Percentiles rank a stretch among this genome's conserved stretches.
Evolutionary conservation across 2,888 invertebrate species (phyloP).

Genomic region (Nemotelus pantherinus): DNA sequence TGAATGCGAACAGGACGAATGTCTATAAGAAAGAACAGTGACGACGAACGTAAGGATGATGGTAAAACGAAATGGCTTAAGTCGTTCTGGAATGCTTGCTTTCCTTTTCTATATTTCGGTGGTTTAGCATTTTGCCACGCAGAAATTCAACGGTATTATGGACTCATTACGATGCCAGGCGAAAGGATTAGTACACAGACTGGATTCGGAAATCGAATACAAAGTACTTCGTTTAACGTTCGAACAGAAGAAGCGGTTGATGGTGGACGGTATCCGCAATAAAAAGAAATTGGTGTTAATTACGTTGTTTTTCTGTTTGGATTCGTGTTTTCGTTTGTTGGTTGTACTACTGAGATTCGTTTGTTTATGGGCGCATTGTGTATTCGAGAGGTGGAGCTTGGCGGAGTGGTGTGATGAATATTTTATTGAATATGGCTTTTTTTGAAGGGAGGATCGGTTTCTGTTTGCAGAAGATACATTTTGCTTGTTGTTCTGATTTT

Average conservation of each 20-base stretch:
- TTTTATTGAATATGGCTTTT: no score
- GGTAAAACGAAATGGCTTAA: slow-evolving; percentile 1
- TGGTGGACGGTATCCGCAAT: slow-evolving; percentile 11
- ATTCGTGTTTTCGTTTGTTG: neutral
- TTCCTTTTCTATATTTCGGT: slow-evolving; percentile 33
- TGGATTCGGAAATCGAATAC: slow-evolving; percentile 21
- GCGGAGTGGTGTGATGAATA: no score
- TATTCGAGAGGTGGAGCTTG: no score
- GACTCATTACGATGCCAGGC: slow-evolving; percentile 34
- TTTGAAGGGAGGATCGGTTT: no score
- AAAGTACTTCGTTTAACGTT: slow-evolving; percentile 29
- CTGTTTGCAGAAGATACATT: no score
- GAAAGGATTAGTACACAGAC: slow-evolving; percentile 34
- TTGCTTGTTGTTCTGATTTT: no score
- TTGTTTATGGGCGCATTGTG: neutral
- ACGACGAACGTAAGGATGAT: slow-evolving; percentile 12
- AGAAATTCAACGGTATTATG: slow-evolving; percentile 37
- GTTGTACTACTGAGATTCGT: neutral
- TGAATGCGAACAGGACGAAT: neutral
- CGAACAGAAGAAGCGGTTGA: neutral
- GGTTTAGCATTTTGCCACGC: slow-evolving; percentile 36
- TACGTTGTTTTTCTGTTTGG: neutral
- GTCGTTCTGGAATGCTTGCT: slow-evolving; percentile 14
- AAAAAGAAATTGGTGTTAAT: slow-evolving; percentile 37
- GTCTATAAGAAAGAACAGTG: neutral